phyloP scores from a whole-genome alignment of 2,113 vertebrate species.

The Theristicus caerulescens region DNA sequence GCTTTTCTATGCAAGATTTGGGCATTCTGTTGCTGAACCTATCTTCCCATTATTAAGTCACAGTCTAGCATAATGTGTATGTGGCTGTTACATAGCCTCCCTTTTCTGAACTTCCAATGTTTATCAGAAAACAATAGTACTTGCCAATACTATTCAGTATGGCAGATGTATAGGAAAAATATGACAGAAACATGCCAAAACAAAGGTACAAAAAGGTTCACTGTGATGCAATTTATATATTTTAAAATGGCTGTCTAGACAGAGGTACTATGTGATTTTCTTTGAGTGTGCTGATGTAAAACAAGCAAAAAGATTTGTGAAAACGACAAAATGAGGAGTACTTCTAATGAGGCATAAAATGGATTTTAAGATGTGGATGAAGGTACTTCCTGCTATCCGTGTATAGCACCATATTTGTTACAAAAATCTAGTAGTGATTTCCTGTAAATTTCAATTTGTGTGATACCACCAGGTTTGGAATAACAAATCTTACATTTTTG shows the following conservation, averaged over 20 bases:
- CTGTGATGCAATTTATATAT: not conserved
- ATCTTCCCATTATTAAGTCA: not conserved
- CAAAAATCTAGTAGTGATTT: not conserved
- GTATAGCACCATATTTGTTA: not conserved
- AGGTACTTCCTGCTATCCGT: not conserved
- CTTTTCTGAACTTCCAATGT: not conserved
- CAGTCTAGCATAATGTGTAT: not conserved
- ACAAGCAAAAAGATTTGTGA: not conserved
- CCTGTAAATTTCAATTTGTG: not conserved
- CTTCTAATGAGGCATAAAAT: not conserved
- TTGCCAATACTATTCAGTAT: not conserved
- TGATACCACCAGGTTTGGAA: not conserved
- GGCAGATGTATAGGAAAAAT: not conserved
- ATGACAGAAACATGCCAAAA: not conserved
- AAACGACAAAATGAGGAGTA: not conserved
- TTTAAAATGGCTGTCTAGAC: not conserved
- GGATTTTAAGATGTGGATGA: not conserved
- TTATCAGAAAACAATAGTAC: not conserved
- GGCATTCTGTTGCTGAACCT: not conserved
- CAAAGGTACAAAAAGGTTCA: not conserved
- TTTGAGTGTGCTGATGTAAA: not conserved
- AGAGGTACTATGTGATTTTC: not conserved
- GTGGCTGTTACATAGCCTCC: not conserved
- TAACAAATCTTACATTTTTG: not conserved
- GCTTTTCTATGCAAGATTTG: not conserved